A percentile compares a stretch with the other conserved stretches of the same genome.
phyloP scores from a whole-genome alignment of 2,113 vertebrate species.

The Brachypteracias leptosomus region DNA sequence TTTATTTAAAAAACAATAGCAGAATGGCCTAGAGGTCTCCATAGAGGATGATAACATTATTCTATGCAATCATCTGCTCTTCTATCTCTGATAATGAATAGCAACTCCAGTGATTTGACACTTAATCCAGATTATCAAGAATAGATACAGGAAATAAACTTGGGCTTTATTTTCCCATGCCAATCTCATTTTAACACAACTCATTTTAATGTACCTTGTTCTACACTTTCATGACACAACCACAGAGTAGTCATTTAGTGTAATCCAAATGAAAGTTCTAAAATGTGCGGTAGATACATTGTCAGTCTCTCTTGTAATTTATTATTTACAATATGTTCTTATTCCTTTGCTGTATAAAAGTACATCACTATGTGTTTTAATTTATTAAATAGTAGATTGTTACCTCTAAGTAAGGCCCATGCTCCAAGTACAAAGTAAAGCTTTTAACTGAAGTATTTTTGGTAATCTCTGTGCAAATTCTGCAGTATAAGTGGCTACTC shows the following conservation, averaged over 20 bases:
- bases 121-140: not conserved
- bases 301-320: conserved; percentile 37
- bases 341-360: conserved; percentile 19
- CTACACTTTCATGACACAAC: not conserved
- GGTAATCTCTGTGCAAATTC: not conserved
- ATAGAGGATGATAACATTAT: not conserved
- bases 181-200: not conserved
- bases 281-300: not conserved
- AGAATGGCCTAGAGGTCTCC: not conserved
- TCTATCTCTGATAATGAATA: not conserved
- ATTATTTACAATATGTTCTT: conserved; percentile 47
- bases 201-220: not conserved
- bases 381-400: conserved; percentile 20
- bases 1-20: not conserved
- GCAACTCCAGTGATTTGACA: not conserved
- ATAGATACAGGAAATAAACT: not conserved
- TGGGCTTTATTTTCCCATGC: not conserved
- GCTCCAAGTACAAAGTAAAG: conserved; percentile 15
- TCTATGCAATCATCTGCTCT: not conserved
- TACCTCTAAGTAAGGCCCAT: not conserved
- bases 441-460: not conserved
- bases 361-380: not conserved
- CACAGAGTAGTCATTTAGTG: not conserved
- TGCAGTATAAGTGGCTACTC: not conserved
- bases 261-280: conserved; percentile 7